Base-by-base conservation (phyloP, 2,888 invertebrate genomes). In the Arge pagana region DNA sequence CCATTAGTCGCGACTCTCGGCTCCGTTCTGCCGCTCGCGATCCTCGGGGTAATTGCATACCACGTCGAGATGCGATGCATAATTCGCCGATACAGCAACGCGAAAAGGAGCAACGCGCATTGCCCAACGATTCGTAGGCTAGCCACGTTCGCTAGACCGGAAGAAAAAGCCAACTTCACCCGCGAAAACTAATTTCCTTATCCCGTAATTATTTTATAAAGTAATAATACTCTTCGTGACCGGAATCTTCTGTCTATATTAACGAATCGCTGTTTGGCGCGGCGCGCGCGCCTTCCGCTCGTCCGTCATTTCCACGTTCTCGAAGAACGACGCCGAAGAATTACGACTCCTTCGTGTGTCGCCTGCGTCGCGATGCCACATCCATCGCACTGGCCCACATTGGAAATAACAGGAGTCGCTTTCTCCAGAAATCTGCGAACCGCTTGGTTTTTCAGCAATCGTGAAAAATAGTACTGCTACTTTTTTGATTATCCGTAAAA, bases 181-280 rank as follows among this genome's bases (percentile, higher is more conserved):
- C 24, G 24, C 24, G 28, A 51, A 43, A 51, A 42, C 26, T 35
- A 51, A 51, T 51, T 51, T 41, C 33, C 50, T 35, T 42, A 35
- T 51, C 23, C 26, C 19, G 23, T 51, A 51, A 51, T 51, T 51
- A 51, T 42, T 51, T 51, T 51, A 43, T 42, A 26, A 41, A 51
- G 36, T 36, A 42, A 51, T 19, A 42, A 24, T 18, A 45, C 33
- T 10, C n/a, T 45, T 33, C 45, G 45, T 45, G 45, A 45, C 23
- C 35, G 23, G 33, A 13, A 45, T 45, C 11, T 33, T 5, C 23
- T 16, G 21, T 45, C 45, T 7, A 33, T 21, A 33, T 24, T 23
- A 35, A 31, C 21, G 21, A 45, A 45, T 45, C 13, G 31, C 23
- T 35, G 3, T 35, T 33, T 45, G 13, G 19, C 6, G 31, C 45